Evolutionary conservation across 2,113 vertebrate genomes (phyloP), one percentile per base, ranked within the genome.

Genomic region (Ceratotherium simum): DNA sequence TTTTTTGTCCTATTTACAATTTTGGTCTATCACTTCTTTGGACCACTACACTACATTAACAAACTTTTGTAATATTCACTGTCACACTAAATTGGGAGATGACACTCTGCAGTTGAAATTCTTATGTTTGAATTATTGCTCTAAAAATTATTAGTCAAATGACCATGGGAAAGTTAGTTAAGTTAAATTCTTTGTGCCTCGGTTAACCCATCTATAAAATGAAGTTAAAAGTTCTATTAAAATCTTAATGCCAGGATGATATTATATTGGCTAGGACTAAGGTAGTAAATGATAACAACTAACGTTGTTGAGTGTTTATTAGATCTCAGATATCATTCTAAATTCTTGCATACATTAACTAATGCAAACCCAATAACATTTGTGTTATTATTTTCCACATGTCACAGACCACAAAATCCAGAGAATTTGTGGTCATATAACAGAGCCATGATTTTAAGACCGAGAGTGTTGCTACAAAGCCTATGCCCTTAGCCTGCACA

Each of bases 121-220:
- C 4, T 76, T 70, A 31, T 5, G 18, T 78, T 39, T 87, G 8
- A 94, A 33, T 81, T 0, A 21, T 54, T 81, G 1, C 20, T 84
- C 70, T 95, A 84, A 87, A 39, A 64, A 72, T 48, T 60, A 69
- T 29, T 70, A 36, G 51, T 76, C 73, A 91, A 82, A 69, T 70
- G 46, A 54, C 20, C 2, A 21, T 31, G 3, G 12, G 0, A 4
- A 82, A 76, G 1, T 65, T 90, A 89, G 31, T 48, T 62, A 42
- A 42, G n/a, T 48, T 62, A 82, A 76, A 87, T 8, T 84, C 31
- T 72, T 54, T 67, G 67, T 54, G 27, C 23, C 13, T 91, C 65
- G 33, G 18, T 25, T 72, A 73, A 58, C 2, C 72, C 48, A 60
- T 79, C 8, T 79, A 13, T 33, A 79, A 79, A 84, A 80, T 79